Percentiles rank a stretch among this genome's conserved stretches.
Conservation (phyloP, 64 coral and sea anemone genomes). For the Montipora efflorescens region DNA sequence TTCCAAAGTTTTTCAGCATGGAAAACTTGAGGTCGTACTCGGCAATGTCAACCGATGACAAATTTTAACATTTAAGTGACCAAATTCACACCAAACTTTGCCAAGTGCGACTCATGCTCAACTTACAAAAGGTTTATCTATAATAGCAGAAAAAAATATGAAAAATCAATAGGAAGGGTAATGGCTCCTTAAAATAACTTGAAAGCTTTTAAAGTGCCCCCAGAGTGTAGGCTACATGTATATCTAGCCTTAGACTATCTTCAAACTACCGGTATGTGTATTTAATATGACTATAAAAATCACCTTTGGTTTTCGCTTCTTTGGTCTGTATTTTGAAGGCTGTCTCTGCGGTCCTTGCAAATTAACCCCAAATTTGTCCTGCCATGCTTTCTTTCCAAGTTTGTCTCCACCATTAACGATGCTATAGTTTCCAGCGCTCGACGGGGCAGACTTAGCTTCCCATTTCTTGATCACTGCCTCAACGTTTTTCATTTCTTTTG, state of each 20-base stretch:
- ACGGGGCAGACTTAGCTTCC: constrained; percentile 26
- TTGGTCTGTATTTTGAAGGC: constrained; percentile 14
- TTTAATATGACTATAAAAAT: neutral
- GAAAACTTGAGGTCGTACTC: neutral
- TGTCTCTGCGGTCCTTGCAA: constrained; percentile 29
- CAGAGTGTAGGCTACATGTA: too few species aligned
- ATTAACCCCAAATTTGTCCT: constrained; percentile 32
- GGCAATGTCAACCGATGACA: neutral
- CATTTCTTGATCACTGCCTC: constrained; percentile 54
- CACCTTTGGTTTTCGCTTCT: constrained; percentile 37
- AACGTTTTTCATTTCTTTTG: constrained; percentile 41
- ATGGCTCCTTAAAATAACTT: too few species aligned
- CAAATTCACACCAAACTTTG: too few species aligned
- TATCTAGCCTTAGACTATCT: too few species aligned
- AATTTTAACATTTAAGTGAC: neutral
- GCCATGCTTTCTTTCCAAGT: constrained; percentile 31
- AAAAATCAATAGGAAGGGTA: too few species aligned
- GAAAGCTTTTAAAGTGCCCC: too few species aligned
- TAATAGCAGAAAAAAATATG: too few species aligned
- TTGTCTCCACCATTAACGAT: neutral
- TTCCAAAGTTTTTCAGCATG: neutral
- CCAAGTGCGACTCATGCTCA: too few species aligned
- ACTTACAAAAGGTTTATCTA: too few species aligned
- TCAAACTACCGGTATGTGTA: neutral
- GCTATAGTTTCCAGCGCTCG: neutral